Conservation (phyloP, 2,113 vertebrate genomes). For the Microcebus tavaratra region DNA sequence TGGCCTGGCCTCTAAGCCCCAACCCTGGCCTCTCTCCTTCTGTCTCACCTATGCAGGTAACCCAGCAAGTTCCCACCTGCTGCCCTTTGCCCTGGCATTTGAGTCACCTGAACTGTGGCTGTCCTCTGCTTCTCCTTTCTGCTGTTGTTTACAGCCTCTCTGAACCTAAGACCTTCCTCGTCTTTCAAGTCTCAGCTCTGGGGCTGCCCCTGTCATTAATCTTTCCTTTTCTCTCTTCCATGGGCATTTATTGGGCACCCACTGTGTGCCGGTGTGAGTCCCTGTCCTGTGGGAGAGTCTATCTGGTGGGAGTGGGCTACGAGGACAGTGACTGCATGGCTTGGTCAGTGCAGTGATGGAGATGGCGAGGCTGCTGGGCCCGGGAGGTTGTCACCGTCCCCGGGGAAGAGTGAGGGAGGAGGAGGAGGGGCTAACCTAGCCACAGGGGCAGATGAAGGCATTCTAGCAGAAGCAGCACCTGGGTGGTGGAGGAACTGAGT, state of each 20-base stretch:
- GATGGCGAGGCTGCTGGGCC: neutral
- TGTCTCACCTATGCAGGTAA: neutral
- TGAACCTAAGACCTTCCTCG: neutral
- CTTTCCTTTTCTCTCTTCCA: neutral
- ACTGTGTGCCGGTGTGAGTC: neutral
- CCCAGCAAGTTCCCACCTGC: neutral
- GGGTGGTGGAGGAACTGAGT: rapidly evolving
- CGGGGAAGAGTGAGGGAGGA: neutral
- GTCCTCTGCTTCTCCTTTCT: neutral
- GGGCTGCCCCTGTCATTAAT: neutral
- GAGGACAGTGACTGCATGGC: neutral
- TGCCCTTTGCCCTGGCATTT: neutral
- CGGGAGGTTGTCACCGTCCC: neutral
- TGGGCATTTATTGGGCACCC: neutral
- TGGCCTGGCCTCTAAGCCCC: neutral
- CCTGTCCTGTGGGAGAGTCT: neutral
- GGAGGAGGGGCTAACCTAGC: neutral
- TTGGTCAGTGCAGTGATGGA: neutral
- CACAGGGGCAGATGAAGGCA: neutral
- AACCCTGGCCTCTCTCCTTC: too few species aligned
- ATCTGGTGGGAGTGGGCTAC: neutral
- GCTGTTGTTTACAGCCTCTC: neutral
- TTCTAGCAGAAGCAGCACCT: neutral
- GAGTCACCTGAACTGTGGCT: rapidly evolving
- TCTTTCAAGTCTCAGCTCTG: neutral